Conservation (phyloP, 2,888 invertebrate genomes). For the Pseudolycoriella hygida region DNA sequence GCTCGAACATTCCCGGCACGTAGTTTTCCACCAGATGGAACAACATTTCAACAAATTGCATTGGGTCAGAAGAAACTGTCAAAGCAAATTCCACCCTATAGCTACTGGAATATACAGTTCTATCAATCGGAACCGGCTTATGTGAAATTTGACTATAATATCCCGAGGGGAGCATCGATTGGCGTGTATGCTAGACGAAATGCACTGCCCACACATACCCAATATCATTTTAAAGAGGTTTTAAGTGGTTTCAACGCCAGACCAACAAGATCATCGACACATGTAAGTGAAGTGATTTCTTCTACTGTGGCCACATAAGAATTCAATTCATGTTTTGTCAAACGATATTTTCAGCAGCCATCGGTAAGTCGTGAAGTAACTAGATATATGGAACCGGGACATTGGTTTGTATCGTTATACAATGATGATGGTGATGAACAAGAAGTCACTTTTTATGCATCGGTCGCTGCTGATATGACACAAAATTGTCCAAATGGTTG, state of each 20-base stretch:
- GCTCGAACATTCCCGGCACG: conserved; percentile 76
- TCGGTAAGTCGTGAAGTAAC: conserved; percentile 82
- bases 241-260: conserved; percentile 78
- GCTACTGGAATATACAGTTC: conserved; percentile 96
- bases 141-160: conserved; percentile 87
- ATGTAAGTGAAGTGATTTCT: conserved; percentile 49
- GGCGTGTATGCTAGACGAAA: conserved; percentile 90
- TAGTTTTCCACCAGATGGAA: conserved; percentile 84
- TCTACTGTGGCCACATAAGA: too few relatives aligned
- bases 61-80: conserved; percentile 65
- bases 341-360: conserved; percentile 34
- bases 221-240: conserved; percentile 90
- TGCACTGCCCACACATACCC: conserved; percentile 87
- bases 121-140: conserved; percentile 87
- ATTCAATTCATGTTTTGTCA: neutral
- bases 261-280: conserved; percentile 56
- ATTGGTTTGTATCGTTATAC: conserved; percentile 90
- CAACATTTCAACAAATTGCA: conserved; percentile 77
- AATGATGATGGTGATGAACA: conserved; percentile 89
- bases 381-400: conserved; percentile 89
- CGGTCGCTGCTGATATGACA: conserved; percentile 80
- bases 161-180: conserved; percentile 79
- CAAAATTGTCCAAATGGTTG: conserved; percentile 93
- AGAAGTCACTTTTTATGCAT: conserved; percentile 68
- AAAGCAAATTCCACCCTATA: conserved; percentile 80